Base-by-base conservation (phyloP, 2,888 invertebrate species). In the Adela reaumurella region DNA sequence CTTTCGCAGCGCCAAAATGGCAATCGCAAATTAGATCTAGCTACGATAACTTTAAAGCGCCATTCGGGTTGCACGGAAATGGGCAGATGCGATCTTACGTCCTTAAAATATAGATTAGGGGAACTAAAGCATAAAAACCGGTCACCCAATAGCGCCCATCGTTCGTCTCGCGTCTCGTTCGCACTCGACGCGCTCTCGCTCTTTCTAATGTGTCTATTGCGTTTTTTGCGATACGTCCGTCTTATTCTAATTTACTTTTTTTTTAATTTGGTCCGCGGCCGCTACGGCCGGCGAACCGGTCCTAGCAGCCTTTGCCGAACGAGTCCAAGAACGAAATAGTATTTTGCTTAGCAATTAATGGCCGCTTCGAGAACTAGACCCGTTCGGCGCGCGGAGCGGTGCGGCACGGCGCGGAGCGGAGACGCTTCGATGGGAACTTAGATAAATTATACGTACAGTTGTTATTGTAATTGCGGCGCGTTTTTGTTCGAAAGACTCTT, bases 111-210 rank as follows among this genome's bases (percentile, higher is more conserved):
- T 74, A 77, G 74, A 77, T 78, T 78, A 77, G 78, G 78, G 78
- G 77, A 77, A 76, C 73, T 76, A 74, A 76, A 59, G 67, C 70
- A 77, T 77, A 77, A 78, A 78, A 78, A 76, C 66, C 65, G 70
- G 73, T 72, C 74, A 73, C 69, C 77, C 77, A 77, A 78, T 77
- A 58, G 63, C 62, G 59, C 57, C 53, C 57, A 61, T 56, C 57
- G 56, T 50, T 60, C 57, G 55, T 66, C 57, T 54, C 55, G 62
- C 55, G 58, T 74, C 73, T 62, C 63, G 60, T 58, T 77, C 68
- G 52, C 62, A 50, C 68, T 49, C 48, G 56, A 59, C 57, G 60
- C 60, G 60, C 60, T 58, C 60, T 35, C 61, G 58, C 62, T 76
- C 73, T 68, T 67, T 77, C 77, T 78, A 78, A 76, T 74, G 74